phyloP scores from a whole-genome alignment of 2,888 invertebrate genomes.

The Habrosyne pyritoides region DNA sequence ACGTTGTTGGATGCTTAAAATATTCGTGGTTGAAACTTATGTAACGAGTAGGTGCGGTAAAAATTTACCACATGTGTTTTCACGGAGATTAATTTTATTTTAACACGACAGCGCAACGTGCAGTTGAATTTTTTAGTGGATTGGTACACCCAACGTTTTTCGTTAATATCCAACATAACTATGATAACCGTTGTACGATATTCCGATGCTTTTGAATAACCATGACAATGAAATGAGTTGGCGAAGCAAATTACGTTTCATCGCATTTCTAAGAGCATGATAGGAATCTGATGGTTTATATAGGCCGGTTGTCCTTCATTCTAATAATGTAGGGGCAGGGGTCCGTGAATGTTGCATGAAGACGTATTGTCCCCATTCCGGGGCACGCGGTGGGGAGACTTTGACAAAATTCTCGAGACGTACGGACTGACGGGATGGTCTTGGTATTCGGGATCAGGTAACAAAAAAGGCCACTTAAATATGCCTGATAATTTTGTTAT shows the following conservation, averaged over 20 bases:
- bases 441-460: constrained; percentile 29
- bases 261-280: constrained; percentile 35
- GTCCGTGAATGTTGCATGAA: constrained; percentile 70
- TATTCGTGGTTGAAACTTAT: background rate
- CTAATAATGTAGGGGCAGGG: constrained; percentile 60
- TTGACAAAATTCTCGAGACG: constrained; percentile 67
- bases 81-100: constrained; percentile 6
- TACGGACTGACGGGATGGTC: constrained; percentile 26
- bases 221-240: constrained; percentile 19
- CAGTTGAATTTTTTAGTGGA: constrained; percentile 1
- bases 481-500: background rate
- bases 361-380: constrained; percentile 67
- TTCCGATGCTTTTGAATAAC: background rate
- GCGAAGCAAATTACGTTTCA: constrained; percentile 27
- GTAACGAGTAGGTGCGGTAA: background rate
- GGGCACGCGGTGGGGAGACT: constrained; percentile 53
- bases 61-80: background rate
- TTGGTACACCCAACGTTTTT: background rate
- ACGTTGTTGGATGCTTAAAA: background rate
- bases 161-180: background rate
- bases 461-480: constrained; percentile 19
- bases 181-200: background rate
- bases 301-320: constrained; percentile 52
- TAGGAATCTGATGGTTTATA: constrained; percentile 62
- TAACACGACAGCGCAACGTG: constrained; percentile 6